Conservation (phyloP, 2,888 invertebrate genomes). For the Acheta domesticus region DNA sequence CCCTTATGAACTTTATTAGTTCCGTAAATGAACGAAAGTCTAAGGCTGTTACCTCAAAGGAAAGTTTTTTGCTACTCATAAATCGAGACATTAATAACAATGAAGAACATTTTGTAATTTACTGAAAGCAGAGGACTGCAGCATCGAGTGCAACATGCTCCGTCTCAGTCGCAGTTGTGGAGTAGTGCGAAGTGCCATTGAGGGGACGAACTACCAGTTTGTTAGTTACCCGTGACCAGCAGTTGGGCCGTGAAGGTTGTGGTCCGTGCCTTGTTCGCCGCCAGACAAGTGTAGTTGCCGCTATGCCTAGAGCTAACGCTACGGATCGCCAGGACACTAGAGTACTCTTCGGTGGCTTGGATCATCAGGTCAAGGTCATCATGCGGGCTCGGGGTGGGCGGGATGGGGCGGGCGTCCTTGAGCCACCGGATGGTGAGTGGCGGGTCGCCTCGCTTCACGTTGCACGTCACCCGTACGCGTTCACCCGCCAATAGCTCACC, state of each 20-base stretch:
- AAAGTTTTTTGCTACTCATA: no score
- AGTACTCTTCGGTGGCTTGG: slow-evolving; percentile 38
- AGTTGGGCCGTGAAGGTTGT: slow-evolving; percentile 56
- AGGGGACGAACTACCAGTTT: neutral
- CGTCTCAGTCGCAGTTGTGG: neutral
- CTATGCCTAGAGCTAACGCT: slow-evolving; percentile 40
- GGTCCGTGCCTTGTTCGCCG: slow-evolving; percentile 55
- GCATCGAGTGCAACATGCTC: slow-evolving; percentile 4
- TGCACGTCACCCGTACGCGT: slow-evolving; percentile 47
- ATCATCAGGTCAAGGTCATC: slow-evolving; percentile 38
- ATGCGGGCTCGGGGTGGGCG: slow-evolving; percentile 29
- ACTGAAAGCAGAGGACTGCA: neutral
- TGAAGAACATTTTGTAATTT: neutral
- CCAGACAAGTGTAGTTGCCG: slow-evolving; percentile 62
- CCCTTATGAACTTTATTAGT: no score
- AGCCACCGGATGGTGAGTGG: slow-evolving; percentile 46
- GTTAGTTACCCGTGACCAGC: slow-evolving; percentile 64
- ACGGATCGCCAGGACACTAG: slow-evolving; percentile 39
- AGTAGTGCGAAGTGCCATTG: slow-evolving; percentile 2
- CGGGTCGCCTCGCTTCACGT: slow-evolving; percentile 45
- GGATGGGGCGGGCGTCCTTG: slow-evolving; percentile 43
- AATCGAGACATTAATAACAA: no score
- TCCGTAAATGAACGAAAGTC: no score
- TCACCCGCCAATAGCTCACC: slow-evolving; percentile 52
- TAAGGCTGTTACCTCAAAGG: neutral